These are phyloP conservation scores for Drosophila orosa DNA, from an alignment of 1,140 invertebrate genomes.

Conservation along the genomic window DNA sequence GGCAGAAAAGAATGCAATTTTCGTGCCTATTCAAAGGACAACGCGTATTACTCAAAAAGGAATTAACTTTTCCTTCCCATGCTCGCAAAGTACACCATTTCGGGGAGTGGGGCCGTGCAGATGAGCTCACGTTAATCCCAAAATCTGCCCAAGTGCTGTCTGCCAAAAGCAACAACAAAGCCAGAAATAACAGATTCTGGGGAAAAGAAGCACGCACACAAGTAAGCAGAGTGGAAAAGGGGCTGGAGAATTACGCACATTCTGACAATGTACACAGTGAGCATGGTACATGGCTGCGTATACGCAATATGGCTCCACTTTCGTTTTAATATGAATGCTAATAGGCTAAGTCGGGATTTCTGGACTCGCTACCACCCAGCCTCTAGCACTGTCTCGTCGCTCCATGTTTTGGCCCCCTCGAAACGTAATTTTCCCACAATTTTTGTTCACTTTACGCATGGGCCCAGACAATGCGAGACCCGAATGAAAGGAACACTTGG, in stretches of 20 bases:
- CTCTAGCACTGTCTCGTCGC: not conserved
- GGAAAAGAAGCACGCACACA: conserved; percentile 42
- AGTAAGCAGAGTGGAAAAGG: not conserved
- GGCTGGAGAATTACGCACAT: conserved; percentile 39
- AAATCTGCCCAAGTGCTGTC: conserved; percentile 79
- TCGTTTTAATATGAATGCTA: conserved; percentile 83
- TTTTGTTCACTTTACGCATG: conserved; percentile 80
- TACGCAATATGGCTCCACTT: conserved; percentile 83
- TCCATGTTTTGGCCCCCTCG: conserved; percentile 17
- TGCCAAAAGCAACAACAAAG: conserved; percentile 30
- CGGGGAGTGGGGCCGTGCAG: conserved; percentile 9
- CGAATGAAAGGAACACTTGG: conserved; percentile 54
- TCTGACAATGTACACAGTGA: conserved; percentile 46
- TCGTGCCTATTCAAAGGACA: conserved; percentile 61
- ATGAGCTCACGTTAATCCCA: conserved; percentile 75
- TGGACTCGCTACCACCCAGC: conserved; percentile 19
- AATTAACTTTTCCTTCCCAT: conserved; percentile 65
- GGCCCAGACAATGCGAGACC: conserved; percentile 61
- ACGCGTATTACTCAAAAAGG: conserved; percentile 81
- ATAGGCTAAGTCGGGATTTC: conserved; percentile 82
- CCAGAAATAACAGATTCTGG: conserved; percentile 67
- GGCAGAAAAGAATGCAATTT: conserved; percentile 73
- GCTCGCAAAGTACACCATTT: conserved; percentile 51
- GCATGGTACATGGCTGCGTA: conserved; percentile 59
- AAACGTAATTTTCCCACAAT: conserved; percentile 82